Evolutionary conservation across 1,140 invertebrate genomes (phyloP), one percentile per base, ranked within the genome.

Genomic region (Formica exsecta): DNA sequence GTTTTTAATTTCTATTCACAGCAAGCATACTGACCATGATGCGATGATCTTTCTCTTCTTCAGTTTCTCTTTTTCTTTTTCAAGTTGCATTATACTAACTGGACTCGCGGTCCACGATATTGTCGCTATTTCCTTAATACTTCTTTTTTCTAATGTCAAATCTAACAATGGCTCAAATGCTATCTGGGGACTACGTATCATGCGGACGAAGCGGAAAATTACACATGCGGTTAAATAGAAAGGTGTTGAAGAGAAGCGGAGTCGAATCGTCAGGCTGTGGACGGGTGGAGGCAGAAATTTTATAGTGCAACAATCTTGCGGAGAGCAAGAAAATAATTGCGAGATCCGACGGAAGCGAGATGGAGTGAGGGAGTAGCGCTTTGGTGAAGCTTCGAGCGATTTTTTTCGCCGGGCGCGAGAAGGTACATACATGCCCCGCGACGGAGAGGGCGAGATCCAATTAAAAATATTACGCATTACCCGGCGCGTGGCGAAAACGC

Each of bases 401-500:
- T 89, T 89, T 75, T 59, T 85, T 89, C 65, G 51, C 65, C 41
- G 32, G 13, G 51, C 77, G 65, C 36, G 88, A 86, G 61, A 19
- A 77, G 89, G 65, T 57, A 59, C 7, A 38, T 11, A 44, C 65
- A 57, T 36, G 38, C 65, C 13, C n/a, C 29, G 64, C 25, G 66
- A 22, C 13, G 22, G n/a, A 61, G 83, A 25, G 54, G 9, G 86
- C 44, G 59, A 62, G 92, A 94, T 95, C 94, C 94, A 95, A 95
- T 95, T 95, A 95, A 95, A 95, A 95, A 95, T 95, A 95, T 95
- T 94, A 94, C 93, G 93, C 92, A 94, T 95, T 95, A 94, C 91
- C 92, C 87, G 89, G 91, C 90, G 92, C 90, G 92, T 90, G 86
- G 88, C 91, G 93, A 94, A 94, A 95, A 94, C 92, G 92, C 94